phyloP scores from a whole-genome alignment of 2,113 vertebrate species.

The Protomyctophum bolini region DNA sequence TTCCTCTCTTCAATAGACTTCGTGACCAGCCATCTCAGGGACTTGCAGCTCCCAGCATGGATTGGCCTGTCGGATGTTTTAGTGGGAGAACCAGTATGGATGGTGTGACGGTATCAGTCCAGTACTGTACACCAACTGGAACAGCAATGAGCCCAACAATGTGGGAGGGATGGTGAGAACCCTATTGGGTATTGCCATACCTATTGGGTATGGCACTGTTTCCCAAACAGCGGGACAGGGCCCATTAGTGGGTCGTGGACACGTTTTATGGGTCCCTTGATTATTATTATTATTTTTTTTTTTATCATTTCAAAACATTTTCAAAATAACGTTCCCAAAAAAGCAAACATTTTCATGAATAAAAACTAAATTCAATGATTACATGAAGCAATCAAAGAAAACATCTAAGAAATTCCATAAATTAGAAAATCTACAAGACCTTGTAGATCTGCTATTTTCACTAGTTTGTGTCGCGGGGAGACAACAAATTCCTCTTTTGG shows the following conservation, averaged over 20 bases:
- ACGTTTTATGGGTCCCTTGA: neutral
- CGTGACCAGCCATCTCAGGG: constrained; percentile 78
- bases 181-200: no score
- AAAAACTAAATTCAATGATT: no score
- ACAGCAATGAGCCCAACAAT: constrained; percentile 78
- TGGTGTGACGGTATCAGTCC: constrained; percentile 78
- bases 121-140: constrained; percentile 80
- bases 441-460: no score
- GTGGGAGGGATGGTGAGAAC: constrained; percentile 64
- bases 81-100: constrained; percentile 73
- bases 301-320: neutral
- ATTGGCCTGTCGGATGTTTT: constrained; percentile 77
- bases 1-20: constrained; percentile 66
- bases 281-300: neutral
- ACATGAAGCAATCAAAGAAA: no score
- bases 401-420: no score
- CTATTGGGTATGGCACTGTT: neutral
- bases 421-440: no score
- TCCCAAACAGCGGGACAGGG: neutral
- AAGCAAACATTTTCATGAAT: no score
- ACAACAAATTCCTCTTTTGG: no score
- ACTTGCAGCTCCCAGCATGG: constrained; percentile 68
- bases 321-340: no score
- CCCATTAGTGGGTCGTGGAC: neutral
- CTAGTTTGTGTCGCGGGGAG: no score